Evolutionary conservation across 2,797 vertebrate genomes (phyloP).

Genomic region (Melanotaenia nigrans): DNA sequence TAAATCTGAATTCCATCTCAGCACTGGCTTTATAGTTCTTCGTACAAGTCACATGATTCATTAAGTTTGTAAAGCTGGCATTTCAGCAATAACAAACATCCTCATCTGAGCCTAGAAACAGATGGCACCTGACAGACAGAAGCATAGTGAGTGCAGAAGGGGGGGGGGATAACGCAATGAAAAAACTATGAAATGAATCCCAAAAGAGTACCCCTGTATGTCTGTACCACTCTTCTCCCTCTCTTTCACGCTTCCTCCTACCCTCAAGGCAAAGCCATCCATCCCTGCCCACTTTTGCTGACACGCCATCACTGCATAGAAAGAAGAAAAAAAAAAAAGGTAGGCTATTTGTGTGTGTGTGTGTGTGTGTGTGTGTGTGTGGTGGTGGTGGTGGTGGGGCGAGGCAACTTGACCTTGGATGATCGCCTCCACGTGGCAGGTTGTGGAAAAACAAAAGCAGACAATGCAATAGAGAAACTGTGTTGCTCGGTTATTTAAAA

Average conservation of each 20-base stretch:
- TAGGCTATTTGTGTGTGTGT: conserved; percentile 49
- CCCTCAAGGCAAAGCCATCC: conserved; percentile 63
- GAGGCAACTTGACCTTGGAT: conserved; percentile 64
- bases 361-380: no score
- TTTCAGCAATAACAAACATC: conserved; percentile 59
- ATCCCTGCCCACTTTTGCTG: conserved; percentile 70
- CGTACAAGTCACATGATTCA: conserved; percentile 46
- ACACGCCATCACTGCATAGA: conserved; percentile 43
- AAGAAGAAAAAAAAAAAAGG: conserved; percentile 4
- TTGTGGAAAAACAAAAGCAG: conserved; percentile 48
- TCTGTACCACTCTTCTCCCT: conserved; percentile 29
- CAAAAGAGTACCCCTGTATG: conserved; percentile 51
- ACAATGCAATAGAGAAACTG: conserved; percentile 26
- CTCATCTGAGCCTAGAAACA: conserved; percentile 62
- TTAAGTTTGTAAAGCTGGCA: conserved; percentile 67
- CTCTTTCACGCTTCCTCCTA: conserved; percentile 38
- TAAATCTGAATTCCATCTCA: conserved; percentile 23
- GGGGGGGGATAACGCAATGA: conserved; percentile 28
- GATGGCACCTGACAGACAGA: conserved; percentile 66
- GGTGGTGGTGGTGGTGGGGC: no score
- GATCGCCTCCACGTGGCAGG: conserved; percentile 49
- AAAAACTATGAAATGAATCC: conserved; percentile 68
- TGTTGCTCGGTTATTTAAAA: conserved; percentile 5
- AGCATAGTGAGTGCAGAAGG: conserved; percentile 19
- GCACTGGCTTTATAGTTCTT: conserved; percentile 41